phyloP scores from a whole-genome alignment of 2,113 vertebrate genomes.

The Solea senegalensis region DNA sequence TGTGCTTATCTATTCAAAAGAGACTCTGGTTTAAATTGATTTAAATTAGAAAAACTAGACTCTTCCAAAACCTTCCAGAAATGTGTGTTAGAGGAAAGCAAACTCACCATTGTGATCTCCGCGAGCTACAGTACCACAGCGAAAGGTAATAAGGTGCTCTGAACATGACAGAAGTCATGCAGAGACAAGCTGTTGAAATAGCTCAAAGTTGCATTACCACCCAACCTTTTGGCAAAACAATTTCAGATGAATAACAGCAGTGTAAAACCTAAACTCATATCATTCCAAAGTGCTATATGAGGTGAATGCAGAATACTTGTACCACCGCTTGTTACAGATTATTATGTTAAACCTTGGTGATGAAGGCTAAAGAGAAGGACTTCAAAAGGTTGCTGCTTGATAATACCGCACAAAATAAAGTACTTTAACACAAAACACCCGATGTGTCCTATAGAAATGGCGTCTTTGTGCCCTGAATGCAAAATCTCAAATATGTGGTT shows the following conservation, averaged over 20 bases:
- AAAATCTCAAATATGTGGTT: constrained; percentile 36
- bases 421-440: constrained; percentile 16
- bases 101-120: constrained; percentile 57
- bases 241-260: constrained; percentile 63
- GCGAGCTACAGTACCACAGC: constrained; percentile 50
- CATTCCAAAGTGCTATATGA: constrained; percentile 42
- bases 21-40: constrained; percentile 35
- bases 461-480: constrained; percentile 19
- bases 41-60: constrained; percentile 52
- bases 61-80: constrained; percentile 42
- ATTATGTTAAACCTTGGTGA: constrained; percentile 32
- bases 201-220: constrained; percentile 55
- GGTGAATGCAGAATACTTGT: constrained; percentile 12
- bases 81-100: constrained; percentile 50
- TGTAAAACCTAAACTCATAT: constrained; percentile 60
- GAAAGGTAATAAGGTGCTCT: constrained; percentile 71
- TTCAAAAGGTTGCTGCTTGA: constrained; percentile 42
- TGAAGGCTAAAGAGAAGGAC: constrained; percentile 18
- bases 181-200: constrained; percentile 69
- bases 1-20: constrained; percentile 31
- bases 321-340: constrained; percentile 33
- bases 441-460: constrained; percentile 35
- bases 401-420: constrained; percentile 27
- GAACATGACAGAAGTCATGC: constrained; percentile 62
- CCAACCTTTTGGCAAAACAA: constrained; percentile 54